Base-by-base conservation (phyloP, 2,113 vertebrate genomes). In the Poecilia latipinna region DNA sequence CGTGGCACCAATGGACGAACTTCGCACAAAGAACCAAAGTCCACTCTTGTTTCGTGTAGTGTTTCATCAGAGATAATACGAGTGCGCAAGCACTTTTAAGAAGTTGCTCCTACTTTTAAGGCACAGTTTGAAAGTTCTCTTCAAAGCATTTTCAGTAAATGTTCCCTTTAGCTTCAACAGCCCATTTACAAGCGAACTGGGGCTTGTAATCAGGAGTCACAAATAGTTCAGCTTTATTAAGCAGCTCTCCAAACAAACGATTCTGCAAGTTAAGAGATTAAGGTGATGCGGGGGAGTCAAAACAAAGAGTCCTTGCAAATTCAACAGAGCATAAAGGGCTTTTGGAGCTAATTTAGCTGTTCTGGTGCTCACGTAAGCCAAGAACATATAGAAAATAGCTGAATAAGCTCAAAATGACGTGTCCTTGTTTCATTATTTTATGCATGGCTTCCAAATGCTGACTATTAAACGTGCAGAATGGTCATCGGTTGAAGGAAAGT, bases 1-100 rank as follows among this genome's bases (percentile, higher is more conserved):
- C 42, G 12, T 65, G 76, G 74, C 69, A 65, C 51, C 48, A 65
- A 77, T 73, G 61, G 77, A 83, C 72, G 39, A 71, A 19, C 73
- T 86, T 80, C 75, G 86, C 72, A 76, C 2, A 12, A 67, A 54
- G 77, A 85, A 80, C 76, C 78, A 84, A 65, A 70, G 74, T 39
- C 28, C 60, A 61, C 54, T 42, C 12, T 63, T 15, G 57, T 67
- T 70, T 65, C 72, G 44, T 57, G 68, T n/a, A 72, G 78, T 22
- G 66, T 76, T 81, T 82, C 77, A 31, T 48, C 39, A 44, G 61
- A 35, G 26, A 82, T 88, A 74, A 80, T 83, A 79, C 64, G 4
- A 82, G 75, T 37, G 29, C 54, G 54, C 71, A 74, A 68, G 37
- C 26, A 1, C 71, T 69, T 51, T 24, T 42, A 73, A 57, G 75